A percentile compares a stretch with the other conserved stretches of the same genome.
phyloP scores from a whole-genome alignment of 2,797 vertebrate species.

The Molossus alvarezi region DNA sequence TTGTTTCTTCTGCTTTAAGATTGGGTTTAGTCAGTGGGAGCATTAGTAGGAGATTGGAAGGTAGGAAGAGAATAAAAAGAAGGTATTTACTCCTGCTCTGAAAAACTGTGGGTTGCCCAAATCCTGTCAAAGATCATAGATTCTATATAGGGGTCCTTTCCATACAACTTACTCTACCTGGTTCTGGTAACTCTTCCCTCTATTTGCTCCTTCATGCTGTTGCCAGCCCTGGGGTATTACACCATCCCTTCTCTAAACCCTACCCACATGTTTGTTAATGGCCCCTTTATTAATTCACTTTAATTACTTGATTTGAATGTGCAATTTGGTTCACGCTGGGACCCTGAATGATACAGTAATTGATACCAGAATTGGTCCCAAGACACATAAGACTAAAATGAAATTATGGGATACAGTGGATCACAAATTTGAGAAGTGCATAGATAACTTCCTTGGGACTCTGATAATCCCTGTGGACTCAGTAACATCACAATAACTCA shows the following conservation, averaged over 20 bases:
- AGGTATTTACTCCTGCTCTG: not conserved
- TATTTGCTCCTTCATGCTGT: not conserved
- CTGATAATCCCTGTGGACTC: not conserved
- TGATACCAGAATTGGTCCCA: constrained; percentile 11
- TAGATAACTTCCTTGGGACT: not conserved
- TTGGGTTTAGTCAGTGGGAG: not conserved
- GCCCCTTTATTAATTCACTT: not conserved
- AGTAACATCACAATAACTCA: not conserved
- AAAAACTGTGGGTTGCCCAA: not conserved
- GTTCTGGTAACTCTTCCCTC: not conserved
- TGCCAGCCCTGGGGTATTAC: not conserved
- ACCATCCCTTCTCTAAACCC: not conserved
- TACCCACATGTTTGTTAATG: not conserved
- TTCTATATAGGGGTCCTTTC: not conserved
- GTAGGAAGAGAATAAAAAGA: not conserved
- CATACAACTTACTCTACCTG: not conserved
- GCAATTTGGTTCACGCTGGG: not conserved
- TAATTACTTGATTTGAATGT: not conserved
- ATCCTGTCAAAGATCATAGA: constrained; percentile 15
- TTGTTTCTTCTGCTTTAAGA: constrained; percentile 5
- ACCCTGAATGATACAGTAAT: not conserved
- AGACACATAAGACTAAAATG: not conserved
- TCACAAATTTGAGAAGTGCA: not conserved
- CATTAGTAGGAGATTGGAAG: not conserved
- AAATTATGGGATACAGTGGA: not conserved